phyloP scores from a whole-genome alignment of 2,113 vertebrate genomes.

The Sisor rabdophorus region DNA sequence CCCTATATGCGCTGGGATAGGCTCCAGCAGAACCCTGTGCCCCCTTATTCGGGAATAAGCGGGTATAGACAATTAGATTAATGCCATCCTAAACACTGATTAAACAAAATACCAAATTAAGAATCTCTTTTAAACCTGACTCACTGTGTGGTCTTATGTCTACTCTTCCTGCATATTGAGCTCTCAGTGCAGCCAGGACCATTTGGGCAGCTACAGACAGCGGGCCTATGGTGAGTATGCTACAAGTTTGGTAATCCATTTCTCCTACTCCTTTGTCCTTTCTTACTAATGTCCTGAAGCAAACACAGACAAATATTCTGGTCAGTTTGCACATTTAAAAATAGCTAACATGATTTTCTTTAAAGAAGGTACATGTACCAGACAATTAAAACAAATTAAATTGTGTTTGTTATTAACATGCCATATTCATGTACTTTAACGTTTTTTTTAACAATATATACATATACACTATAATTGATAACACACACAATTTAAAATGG shows the following conservation, averaged over 20 bases:
- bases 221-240: slow-evolving; percentile 62
- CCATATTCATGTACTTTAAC: neutral
- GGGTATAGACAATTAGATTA: neutral
- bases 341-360: too few species aligned
- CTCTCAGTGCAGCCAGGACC: slow-evolving; percentile 77
- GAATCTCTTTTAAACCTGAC: slow-evolving; percentile 43
- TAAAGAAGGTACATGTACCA: neutral
- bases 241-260: slow-evolving; percentile 66
- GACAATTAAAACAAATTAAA: neutral
- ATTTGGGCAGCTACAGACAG: slow-evolving; percentile 79
- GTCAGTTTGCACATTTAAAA: too few species aligned
- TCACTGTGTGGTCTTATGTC: slow-evolving; percentile 57
- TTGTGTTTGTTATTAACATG: neutral
- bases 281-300: slow-evolving; percentile 26
- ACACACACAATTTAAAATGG: neutral
- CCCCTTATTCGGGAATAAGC: too few species aligned
- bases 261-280: slow-evolving; percentile 19
- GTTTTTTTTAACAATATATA: neutral
- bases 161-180: slow-evolving; percentile 48
- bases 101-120: neutral
- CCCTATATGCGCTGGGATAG: too few species aligned
- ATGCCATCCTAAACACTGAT: neutral
- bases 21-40: too few species aligned
- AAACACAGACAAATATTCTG: neutral
- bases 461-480: neutral